A percentile compares a stretch with the other conserved stretches of the same genome.
Evolutionary conservation across 2,797 vertebrate genomes (phyloP).

Genomic region (Clarias fuscus): DNA sequence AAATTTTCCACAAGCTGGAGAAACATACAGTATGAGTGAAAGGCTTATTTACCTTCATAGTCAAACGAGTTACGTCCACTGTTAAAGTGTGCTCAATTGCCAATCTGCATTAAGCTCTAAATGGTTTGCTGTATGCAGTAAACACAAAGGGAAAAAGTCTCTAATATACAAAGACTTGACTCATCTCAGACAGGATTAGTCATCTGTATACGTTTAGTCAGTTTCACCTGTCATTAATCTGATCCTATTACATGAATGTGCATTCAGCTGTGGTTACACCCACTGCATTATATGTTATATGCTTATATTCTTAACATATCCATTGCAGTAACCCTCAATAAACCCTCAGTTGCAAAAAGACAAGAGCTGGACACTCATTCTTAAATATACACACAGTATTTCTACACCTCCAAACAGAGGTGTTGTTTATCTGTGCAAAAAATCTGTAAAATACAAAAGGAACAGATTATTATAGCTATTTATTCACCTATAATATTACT

Average conservation of each 20-base stretch:
- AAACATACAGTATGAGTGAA: not conserved
- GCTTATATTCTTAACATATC: not conserved
- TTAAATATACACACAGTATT: not conserved
- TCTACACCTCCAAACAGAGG: not conserved
- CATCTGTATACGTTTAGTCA: slow-evolving; percentile 55
- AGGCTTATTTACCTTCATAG: not conserved
- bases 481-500: not conserved
- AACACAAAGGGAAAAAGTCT: not conserved
- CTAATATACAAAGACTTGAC: slow-evolving; percentile 61
- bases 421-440: not conserved
- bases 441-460: not conserved
- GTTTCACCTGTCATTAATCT: slow-evolving; percentile 64
- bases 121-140: not conserved
- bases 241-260: slow-evolving; percentile 62
- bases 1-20: not conserved
- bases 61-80: not conserved
- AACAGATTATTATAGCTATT: not conserved
- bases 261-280: slow-evolving; percentile 62
- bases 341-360: not conserved
- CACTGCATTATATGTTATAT: not conserved
- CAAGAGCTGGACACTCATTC: not conserved
- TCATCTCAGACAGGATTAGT: slow-evolving; percentile 59
- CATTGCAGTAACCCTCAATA: not conserved
- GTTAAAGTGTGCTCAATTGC: not conserved
- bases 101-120: not conserved